Percentiles rank a stretch among this genome's conserved stretches.
phyloP scores from a whole-genome alignment of 2,888 invertebrate species.

The Anaspis maculata region DNA sequence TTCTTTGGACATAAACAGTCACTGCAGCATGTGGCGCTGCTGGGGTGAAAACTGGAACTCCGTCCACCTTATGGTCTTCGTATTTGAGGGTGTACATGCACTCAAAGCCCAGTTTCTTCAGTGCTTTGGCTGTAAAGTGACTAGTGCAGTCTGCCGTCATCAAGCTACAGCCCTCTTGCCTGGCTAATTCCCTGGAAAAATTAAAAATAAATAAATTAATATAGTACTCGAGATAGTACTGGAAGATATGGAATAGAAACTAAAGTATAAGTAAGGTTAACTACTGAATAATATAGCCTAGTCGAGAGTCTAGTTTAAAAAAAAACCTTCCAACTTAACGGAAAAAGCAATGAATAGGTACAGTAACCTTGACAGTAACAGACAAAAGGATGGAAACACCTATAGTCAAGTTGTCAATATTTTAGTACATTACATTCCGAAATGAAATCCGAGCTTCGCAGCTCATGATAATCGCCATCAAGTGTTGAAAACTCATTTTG shows the following conservation, averaged over 20 bases:
- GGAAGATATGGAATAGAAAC: background rate
- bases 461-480: no score
- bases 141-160: constrained; percentile 69
- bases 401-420: no score
- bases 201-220: constrained; percentile 6
- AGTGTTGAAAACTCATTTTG: no score
- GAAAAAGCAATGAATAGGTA: no score
- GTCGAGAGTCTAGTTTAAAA: no score
- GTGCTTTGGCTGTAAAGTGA: constrained; percentile 64
- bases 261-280: constrained; percentile 3
- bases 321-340: no score
- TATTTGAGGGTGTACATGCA: constrained; percentile 58
- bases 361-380: no score
- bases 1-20: constrained; percentile 30
- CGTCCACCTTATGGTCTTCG: constrained; percentile 54
- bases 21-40: constrained; percentile 41
- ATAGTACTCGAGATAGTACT: no score
- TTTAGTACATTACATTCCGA: no score
- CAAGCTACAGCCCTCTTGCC: constrained; percentile 47
- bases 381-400: no score
- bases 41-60: constrained; percentile 57
- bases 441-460: no score
- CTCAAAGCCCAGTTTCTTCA: constrained; percentile 62
- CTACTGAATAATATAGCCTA: no score
- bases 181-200: constrained; percentile 51